Evolutionary conservation across 35 echinoderm and acorn worm genomes (phyloP), one percentile per base, ranked within the genome.

Genomic region (Stichopus chloronotus): DNA sequence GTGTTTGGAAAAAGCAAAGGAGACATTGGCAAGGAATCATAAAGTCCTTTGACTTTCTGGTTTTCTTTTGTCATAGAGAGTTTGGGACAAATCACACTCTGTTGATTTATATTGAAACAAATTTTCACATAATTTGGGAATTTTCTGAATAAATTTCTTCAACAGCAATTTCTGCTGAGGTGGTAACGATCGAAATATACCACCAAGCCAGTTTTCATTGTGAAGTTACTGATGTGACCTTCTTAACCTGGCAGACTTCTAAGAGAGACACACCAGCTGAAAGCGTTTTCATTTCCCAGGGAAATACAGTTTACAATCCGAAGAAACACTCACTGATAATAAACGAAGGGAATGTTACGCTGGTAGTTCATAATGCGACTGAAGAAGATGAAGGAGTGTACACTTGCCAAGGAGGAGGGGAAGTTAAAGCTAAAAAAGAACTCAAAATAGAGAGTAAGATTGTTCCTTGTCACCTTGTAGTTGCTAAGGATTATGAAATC

Each of bases 321-420:
- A 8, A 63, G 60, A 4, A 63, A 4, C 16, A 63, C 60, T 11
- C 60, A 1, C 9, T 63, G n/a, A n/a, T n/a, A n/a, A n/a, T n/a
- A n/a, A n/a, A n/a, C n/a, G n/a, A n/a, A n/a, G 60, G 9, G 1
- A 63, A 8, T 4, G 16, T 63, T 8, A 63, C 60, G 9, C 60
- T 63, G 61, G 61, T 13, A 17, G 61, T 65, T 13, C 10, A 8
- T 13, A 13, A 10, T 13, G 61, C 61, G 17, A 17, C 10, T 65
- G 61, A 65, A 79, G 77, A 79, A 79, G 21, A 13, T 79, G 77
- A 79, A 79, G 77, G 77, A 13, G 13, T 19, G 21, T 79, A 79
- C 77, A 19, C 30, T 9, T 79, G 77, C 30, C 77, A 79, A 79
- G 77, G 20, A 22, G 9, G 10, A 6, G 77, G 77, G 5, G 22